Conservation (phyloP, 1,140 invertebrate species). For the Phymorhynchus buccinoides region DNA sequence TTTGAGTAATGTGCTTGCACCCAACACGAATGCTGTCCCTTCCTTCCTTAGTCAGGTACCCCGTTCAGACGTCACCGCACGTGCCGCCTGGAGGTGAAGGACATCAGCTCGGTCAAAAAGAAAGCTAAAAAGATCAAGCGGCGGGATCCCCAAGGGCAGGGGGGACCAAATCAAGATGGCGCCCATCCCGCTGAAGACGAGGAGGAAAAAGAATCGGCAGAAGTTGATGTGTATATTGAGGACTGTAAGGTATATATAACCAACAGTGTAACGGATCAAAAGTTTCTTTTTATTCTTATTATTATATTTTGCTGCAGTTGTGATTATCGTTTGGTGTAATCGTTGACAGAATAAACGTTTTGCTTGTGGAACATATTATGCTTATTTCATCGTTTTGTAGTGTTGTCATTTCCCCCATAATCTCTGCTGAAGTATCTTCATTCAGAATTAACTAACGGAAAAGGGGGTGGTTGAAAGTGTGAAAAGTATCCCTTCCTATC, state of each 20-base stretch:
- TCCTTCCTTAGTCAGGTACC: conserved; percentile 25
- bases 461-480: not conserved
- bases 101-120: conserved; percentile 45
- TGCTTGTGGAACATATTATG: not conserved
- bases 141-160: not conserved
- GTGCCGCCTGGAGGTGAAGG: conserved; percentile 47
- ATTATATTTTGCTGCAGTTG: not conserved
- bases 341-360: not conserved
- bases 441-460: not conserved
- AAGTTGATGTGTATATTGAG: conserved; percentile 35
- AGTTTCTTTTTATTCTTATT: not conserved
- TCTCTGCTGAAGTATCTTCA: not conserved
- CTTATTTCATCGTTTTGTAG: not conserved
- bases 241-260: conserved; percentile 32
- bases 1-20: conserved; percentile 2
- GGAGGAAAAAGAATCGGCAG: conserved; percentile 7
- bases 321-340: conserved; percentile 12
- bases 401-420: not conserved
- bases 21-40: not conserved
- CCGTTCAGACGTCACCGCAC: conserved; percentile 41
- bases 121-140: conserved; percentile 37
- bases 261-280: not conserved
- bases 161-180: not conserved
- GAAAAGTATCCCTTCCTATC: not conserved
- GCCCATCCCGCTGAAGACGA: conserved; percentile 4